Percentiles rank a stretch among this genome's conserved stretches.
Evolutionary conservation across 2,888 invertebrate genomes (phyloP).

Genomic region (Lasius platythorax): DNA sequence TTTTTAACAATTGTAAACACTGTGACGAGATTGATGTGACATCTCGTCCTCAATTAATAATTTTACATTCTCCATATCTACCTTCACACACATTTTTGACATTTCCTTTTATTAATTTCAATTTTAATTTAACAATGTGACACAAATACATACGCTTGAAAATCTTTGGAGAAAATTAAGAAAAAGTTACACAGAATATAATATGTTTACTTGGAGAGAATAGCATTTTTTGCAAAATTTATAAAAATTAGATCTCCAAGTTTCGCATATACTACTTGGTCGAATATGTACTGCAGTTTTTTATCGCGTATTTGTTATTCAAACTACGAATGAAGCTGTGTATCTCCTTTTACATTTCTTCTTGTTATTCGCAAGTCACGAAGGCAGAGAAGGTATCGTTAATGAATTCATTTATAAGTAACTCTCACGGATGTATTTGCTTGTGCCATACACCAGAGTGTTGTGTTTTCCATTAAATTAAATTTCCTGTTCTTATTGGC

Average conservation of each 20-base stretch:
- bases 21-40: slow-evolving; percentile 2
- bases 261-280: neutral
- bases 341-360: slow-evolving; percentile 22
- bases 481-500: slow-evolving; percentile 13
- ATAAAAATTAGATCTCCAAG: neutral
- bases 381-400: neutral
- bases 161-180: neutral
- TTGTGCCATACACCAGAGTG: neutral
- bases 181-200: neutral
- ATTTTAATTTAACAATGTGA: slow-evolving; percentile 2
- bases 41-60: slow-evolving; percentile 21
- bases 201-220: neutral
- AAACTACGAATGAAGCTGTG: neutral
- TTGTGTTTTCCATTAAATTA: slow-evolving; percentile 19
- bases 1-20: slow-evolving; percentile 32
- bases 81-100: neutral
- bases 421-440: neutral
- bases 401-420: slow-evolving; percentile 34
- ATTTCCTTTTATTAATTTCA: slow-evolving; percentile 11
- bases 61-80: neutral
- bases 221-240: neutral
- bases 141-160: slow-evolving; percentile 8
- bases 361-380: slow-evolving; percentile 29
- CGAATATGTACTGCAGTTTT: neutral
- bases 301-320: slow-evolving; percentile 8